phyloP scores from a whole-genome alignment of 2,888 invertebrate species.

The Dichetophora obliterata region DNA sequence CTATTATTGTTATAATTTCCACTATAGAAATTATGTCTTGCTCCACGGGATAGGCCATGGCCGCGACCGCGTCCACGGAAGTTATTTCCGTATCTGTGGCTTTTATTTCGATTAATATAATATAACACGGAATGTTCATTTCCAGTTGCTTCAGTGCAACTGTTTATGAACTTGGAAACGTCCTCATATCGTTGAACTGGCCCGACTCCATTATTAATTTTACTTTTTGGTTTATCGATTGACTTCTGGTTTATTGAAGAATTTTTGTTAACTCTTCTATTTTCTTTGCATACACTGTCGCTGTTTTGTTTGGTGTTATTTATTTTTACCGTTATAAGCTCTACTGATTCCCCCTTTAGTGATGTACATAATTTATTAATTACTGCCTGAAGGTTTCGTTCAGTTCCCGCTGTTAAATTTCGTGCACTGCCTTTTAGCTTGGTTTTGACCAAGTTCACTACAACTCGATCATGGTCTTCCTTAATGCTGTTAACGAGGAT shows the following conservation, averaged over 20 bases:
- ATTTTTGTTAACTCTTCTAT: neutral
- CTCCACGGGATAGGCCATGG: neutral
- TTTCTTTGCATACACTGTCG: neutral
- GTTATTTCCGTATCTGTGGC: neutral
- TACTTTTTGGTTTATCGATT: neutral
- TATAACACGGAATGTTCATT: neutral
- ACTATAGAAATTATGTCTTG: neutral
- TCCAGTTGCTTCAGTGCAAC: constrained; percentile 6
- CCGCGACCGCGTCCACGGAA: neutral
- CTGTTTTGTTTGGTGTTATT: neutral
- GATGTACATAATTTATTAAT: neutral
- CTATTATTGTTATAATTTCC: neutral
- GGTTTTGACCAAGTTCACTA: neutral
- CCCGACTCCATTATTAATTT: neutral
- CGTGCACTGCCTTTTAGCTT: neutral
- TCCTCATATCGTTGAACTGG: neutral
- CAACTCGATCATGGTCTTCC: neutral
- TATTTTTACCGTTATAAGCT: neutral
- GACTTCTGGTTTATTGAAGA: constrained; percentile 1
- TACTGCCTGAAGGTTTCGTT: neutral
- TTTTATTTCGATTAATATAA: neutral
- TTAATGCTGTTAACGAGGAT: neutral
- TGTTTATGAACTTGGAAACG: neutral
- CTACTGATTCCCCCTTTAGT: neutral
- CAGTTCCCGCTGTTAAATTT: neutral